These are phyloP conservation scores for Galendromus occidentalis DNA, from an alignment of 1,140 invertebrate species.

Conservation along the genomic window DNA sequence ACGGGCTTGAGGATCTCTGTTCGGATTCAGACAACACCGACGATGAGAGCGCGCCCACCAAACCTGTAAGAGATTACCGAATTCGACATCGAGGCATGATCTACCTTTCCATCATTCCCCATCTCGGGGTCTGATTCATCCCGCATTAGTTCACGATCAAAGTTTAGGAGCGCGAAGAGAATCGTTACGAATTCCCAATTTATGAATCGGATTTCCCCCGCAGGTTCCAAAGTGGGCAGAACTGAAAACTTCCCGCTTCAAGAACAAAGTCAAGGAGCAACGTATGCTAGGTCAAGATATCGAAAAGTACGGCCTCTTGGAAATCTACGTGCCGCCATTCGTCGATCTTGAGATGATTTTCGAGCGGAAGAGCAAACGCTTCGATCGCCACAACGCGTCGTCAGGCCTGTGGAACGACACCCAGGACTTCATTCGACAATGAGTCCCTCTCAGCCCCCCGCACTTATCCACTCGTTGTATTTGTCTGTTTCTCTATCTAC, in stretches of 20 bases:
- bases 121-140: no score
- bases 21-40: conserved; percentile 9
- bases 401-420: conserved; percentile 4
- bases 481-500: no score
- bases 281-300: neutral
- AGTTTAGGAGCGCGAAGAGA: no score
- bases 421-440: neutral
- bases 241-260: neutral
- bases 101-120: no score
- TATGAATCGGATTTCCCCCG: no score
- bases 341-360: neutral
- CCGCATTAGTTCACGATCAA: no score
- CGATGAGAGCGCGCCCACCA: neutral
- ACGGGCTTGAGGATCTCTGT: neutral
- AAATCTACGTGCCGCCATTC: neutral
- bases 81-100: no score
- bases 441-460: neutral
- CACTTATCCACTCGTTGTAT: no score
- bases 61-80: neutral
- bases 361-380: neutral
- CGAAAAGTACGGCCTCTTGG: neutral
- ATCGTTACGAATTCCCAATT: no score
- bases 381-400: neutral
- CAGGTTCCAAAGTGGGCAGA: conserved; percentile 3
- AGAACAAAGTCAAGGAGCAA: neutral